Conservation (phyloP, 2,797 vertebrate genomes). For the Serranus cabrilla region DNA sequence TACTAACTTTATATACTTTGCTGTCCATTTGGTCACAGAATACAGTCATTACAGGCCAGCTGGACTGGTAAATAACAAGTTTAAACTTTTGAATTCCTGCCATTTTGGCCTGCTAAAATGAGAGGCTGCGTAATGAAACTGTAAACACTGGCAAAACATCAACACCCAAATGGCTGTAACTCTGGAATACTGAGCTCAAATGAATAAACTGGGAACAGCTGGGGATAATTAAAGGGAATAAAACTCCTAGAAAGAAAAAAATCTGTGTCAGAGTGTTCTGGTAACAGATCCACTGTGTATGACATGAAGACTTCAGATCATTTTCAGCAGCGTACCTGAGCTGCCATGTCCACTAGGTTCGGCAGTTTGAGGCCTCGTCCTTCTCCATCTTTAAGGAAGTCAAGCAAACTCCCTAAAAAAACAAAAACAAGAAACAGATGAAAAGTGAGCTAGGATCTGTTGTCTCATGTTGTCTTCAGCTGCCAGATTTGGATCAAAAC, state of each 20-base stretch:
- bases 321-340: slow-evolving; percentile 88
- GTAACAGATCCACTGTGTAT: neutral
- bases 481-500: slow-evolving; percentile 24
- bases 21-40: neutral
- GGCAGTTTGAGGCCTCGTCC: slow-evolving; percentile 96
- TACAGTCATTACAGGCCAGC: neutral
- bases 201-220: slow-evolving; percentile 28
- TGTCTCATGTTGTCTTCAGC: neutral
- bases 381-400: slow-evolving; percentile 98
- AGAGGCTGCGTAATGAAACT: neutral
- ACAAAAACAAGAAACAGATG: neutral
- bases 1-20: neutral
- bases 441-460: neutral
- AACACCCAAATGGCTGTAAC: slow-evolving; percentile 12
- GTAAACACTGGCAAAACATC: slow-evolving; percentile 3
- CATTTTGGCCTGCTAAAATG: neutral
- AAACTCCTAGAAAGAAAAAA: slow-evolving; percentile 11
- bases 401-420: slow-evolving; percentile 93
- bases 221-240: slow-evolving; percentile 20
- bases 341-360: slow-evolving; percentile 98
- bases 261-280: neutral
- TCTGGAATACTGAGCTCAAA: slow-evolving; percentile 10
- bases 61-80: neutral
- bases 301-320: neutral
- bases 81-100: neutral